Evolutionary conservation across 2,113 vertebrate species (phyloP).

Genomic region (Cochlearius cochlearius): DNA sequence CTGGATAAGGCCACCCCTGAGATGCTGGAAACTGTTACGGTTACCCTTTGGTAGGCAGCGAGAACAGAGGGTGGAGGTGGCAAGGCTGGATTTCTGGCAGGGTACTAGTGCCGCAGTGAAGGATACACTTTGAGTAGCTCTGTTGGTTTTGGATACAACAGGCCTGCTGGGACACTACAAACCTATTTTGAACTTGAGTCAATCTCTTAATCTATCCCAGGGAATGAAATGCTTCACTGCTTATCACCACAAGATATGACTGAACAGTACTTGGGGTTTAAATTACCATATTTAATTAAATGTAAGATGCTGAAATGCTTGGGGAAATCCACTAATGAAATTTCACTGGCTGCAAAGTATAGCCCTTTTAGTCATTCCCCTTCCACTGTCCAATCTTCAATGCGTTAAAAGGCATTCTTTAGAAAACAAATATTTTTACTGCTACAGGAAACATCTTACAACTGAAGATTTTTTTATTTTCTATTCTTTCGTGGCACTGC

Average conservation of each 20-base stretch:
- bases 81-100: neutral
- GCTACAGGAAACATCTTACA: neutral
- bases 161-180: constrained; percentile 35
- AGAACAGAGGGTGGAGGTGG: neutral
- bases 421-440: neutral
- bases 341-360: constrained; percentile 13
- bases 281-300: constrained; percentile 71
- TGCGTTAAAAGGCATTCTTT: neutral
- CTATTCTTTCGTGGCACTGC: neutral
- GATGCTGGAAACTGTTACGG: neutral
- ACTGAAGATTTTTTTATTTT: neutral
- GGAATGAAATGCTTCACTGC: constrained; percentile 27
- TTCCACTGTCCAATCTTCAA: neutral
- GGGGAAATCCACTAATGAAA: constrained; percentile 41
- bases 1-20: neutral
- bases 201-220: constrained; percentile 40
- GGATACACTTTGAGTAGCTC: neutral
- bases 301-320: constrained; percentile 1
- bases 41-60: neutral
- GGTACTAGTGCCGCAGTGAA: rapidly evolving
- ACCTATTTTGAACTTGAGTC: constrained; percentile 23
- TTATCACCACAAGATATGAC: neutral
- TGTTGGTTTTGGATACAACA: constrained; percentile 26
- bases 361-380: neutral
- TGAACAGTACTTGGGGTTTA: neutral